Base-by-base conservation (phyloP, 2,888 invertebrate species). In the Perizoma flavofasciatum region DNA sequence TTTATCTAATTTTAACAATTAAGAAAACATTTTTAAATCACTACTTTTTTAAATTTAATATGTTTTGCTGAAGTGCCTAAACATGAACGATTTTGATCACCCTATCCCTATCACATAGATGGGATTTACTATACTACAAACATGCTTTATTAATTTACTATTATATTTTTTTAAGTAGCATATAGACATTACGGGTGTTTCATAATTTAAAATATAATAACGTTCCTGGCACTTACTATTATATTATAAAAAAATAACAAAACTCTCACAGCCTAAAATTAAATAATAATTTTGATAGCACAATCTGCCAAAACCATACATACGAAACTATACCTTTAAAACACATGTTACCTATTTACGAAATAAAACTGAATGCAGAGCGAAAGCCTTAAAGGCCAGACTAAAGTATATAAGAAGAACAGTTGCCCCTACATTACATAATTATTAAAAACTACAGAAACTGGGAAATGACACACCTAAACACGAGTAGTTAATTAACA, bases 251-350 rank as follows among this genome's bases (percentile, higher is more conserved):
- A 53, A 78, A 83, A 77, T 82, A 86, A 83, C 70, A 78, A 83
- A 84, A 81, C 78, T 78, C 76, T 89, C 89, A 90, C 88, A 89
- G 89, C 88, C 89, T 83, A 87, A 87, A 86, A 75, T 72, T 79
- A 85, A 83, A 78, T 73, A 61, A 81, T 74, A 79, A 82, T 85
- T 86, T 87, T 78, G 77, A 81, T 72, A 76, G 70, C 75, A 74
- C 67, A 72, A 71, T 67, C 66, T 58, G 69, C 50, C 59, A 43
- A 56, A 55, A 51, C 40, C 34, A 54, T 54, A 67, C 55, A 67
- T 63, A 50, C 66, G 44, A 53, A 34, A 51, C 32, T 9, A 54
- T 50, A 57, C 49, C 62, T 52, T 48, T 40, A 56, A 59, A 41
- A 49, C 57, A 66, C 61, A 66, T 46, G 35, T 56, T 56, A 63